phyloP scores from a whole-genome alignment of 2,888 invertebrate species.

The Hylaea fasciaria region DNA sequence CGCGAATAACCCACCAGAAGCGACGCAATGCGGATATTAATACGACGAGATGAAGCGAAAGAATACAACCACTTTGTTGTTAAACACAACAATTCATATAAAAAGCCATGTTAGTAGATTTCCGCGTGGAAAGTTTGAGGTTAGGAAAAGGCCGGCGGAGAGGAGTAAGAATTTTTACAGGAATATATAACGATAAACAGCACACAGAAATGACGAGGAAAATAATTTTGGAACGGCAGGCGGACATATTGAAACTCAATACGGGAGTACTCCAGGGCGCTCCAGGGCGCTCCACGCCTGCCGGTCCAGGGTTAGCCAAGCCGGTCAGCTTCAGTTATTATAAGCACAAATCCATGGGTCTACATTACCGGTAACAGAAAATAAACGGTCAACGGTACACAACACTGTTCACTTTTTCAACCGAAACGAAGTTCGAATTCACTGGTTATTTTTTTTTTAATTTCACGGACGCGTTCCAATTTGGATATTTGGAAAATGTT shows the following conservation, averaged over 20 bases:
- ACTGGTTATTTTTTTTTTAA: slow-evolving; percentile 57
- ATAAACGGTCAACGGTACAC: slow-evolving; percentile 66
- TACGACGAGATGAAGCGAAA: slow-evolving; percentile 20
- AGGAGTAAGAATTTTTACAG: slow-evolving; percentile 51
- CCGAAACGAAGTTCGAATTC: slow-evolving; percentile 61
- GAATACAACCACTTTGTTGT: slow-evolving; percentile 38
- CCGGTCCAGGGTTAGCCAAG: slow-evolving; percentile 52
- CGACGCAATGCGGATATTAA: slow-evolving; percentile 43
- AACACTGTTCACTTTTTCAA: slow-evolving; percentile 71
- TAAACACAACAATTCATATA: slow-evolving; percentile 34
- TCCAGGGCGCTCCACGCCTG: slow-evolving; percentile 50
- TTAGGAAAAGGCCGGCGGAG: slow-evolving; percentile 65
- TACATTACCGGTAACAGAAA: slow-evolving; percentile 76
- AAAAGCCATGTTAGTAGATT: slow-evolving; percentile 20
- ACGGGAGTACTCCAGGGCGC: slow-evolving; percentile 73
- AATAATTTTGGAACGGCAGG: slow-evolving; percentile 74
- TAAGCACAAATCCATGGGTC: slow-evolving; percentile 48
- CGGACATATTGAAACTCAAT: slow-evolving; percentile 81
- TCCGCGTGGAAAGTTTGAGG: slow-evolving; percentile 57
- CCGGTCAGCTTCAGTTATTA: slow-evolving; percentile 53
- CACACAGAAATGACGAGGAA: slow-evolving; percentile 63
- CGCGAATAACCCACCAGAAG: slow-evolving; percentile 18
- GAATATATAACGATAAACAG: slow-evolving; percentile 45
- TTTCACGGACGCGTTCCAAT: slow-evolving; percentile 65
- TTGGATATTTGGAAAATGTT: slow-evolving; percentile 54